Evolutionary conservation across 1,140 invertebrate species (phyloP).

Genomic region (Hypothenemus hampei): DNA sequence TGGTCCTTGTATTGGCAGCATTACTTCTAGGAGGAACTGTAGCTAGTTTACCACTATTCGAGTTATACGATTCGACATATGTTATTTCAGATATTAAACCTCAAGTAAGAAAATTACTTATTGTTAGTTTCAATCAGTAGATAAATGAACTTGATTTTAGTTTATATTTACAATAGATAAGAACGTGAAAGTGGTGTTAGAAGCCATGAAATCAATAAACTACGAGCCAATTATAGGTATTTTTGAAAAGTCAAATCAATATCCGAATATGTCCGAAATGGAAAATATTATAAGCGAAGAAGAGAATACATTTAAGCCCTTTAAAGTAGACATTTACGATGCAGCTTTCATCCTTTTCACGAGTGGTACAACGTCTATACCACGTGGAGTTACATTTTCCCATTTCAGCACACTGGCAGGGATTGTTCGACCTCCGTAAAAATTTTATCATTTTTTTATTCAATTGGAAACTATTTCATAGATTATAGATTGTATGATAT

Average conservation of each 20-base stretch:
- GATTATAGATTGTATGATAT: not conserved
- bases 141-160: not conserved
- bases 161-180: constrained; percentile 21
- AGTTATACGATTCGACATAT: constrained; percentile 1
- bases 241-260: constrained; percentile 20
- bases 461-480: not conserved
- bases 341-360: constrained; percentile 50
- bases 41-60: constrained; percentile 11
- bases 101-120: not conserved
- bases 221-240: constrained; percentile 17
- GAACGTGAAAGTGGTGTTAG: constrained; percentile 11
- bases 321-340: constrained; percentile 22
- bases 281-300: constrained; percentile 10
- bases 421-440: not conserved
- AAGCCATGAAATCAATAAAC: constrained; percentile 7
- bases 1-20: constrained; percentile 47
- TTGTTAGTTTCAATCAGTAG: too few species aligned
- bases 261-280: constrained; percentile 17
- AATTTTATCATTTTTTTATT: constrained; percentile 1
- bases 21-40: constrained; percentile 45
- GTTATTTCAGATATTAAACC: not conserved
- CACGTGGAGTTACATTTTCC: constrained; percentile 53
- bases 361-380: constrained; percentile 72
- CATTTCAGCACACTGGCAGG: constrained; percentile 1
- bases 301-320: constrained; percentile 15